Percentiles rank a stretch among this genome's conserved stretches.
phyloP scores from a whole-genome alignment of 2,888 invertebrate genomes.

The Opisthograptis luteolata region DNA sequence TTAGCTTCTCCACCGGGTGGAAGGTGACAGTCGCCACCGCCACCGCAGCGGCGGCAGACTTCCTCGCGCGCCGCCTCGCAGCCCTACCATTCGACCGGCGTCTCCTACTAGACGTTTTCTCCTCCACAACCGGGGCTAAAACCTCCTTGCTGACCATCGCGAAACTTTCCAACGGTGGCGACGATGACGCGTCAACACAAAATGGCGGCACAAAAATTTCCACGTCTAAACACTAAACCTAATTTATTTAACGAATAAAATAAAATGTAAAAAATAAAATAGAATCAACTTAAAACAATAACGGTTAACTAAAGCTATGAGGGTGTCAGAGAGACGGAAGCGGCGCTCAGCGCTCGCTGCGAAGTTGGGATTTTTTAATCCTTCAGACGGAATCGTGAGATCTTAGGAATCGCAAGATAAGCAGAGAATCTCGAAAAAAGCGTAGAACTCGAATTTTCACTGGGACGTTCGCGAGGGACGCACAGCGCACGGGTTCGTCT shows the following conservation, averaged over 20 bases:
- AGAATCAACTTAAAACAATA: constrained; percentile 27
- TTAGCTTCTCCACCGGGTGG: constrained; percentile 32
- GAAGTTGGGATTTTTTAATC: constrained; percentile 22
- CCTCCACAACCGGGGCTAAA: constrained; percentile 46
- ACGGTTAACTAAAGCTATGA: constrained; percentile 25
- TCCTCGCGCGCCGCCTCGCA: constrained; percentile 59
- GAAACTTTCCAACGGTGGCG: constrained; percentile 2
- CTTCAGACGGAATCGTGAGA: constrained; percentile 38
- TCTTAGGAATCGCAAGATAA: constrained; percentile 34
- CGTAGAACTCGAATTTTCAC: constrained; percentile 43
- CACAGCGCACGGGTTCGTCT: constrained; percentile 59
- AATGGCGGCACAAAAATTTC: constrained; percentile 41
- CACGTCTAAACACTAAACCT: constrained; percentile 43
- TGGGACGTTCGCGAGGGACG: constrained; percentile 47
- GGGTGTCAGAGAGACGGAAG: constrained; percentile 52
- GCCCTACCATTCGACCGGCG: constrained; percentile 61
- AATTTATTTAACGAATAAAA: constrained; percentile 39
- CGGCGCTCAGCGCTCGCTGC: constrained; percentile 37
- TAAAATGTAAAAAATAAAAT: constrained; percentile 26
- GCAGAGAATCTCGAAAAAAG: constrained; percentile 9
- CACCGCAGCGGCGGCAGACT: constrained; percentile 39
- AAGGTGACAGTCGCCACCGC: constrained; percentile 25
- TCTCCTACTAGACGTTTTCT: constrained; percentile 56
- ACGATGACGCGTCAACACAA: constrained; percentile 40
- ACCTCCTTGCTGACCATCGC: constrained; percentile 64